Conservation (phyloP, 2,888 invertebrate species). For the Griposia aprilina region DNA sequence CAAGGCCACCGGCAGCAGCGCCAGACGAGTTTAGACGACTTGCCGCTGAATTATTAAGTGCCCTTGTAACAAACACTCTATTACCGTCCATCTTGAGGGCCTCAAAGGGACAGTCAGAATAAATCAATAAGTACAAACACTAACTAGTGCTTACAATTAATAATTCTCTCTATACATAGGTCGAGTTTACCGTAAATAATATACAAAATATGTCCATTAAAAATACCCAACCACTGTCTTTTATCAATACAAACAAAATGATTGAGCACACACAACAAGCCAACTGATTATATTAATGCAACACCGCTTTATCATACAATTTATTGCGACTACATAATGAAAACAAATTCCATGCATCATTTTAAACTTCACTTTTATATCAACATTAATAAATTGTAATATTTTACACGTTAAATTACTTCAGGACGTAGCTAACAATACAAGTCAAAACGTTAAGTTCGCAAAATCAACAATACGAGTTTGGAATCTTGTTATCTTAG, state of each 20-base stretch:
- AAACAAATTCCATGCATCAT: slow-evolving; percentile 50
- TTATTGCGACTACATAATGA: slow-evolving; percentile 46
- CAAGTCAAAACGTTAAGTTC: slow-evolving; percentile 47
- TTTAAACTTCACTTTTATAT: slow-evolving; percentile 35
- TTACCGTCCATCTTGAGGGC: slow-evolving; percentile 32
- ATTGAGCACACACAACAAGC: slow-evolving; percentile 46
- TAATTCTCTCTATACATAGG: neutral
- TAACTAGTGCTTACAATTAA: slow-evolving; percentile 22
- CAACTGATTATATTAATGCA: slow-evolving; percentile 53
- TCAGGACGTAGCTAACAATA: slow-evolving; percentile 14
- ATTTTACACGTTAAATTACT: slow-evolving; percentile 39
- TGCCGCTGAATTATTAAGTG: slow-evolving; percentile 50
- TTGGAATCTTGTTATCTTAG: slow-evolving; percentile 67
- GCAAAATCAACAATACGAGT: slow-evolving; percentile 66
- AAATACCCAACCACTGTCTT: slow-evolving; percentile 23
- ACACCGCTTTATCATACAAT: slow-evolving; percentile 44
- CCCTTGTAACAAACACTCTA: slow-evolving; percentile 46
- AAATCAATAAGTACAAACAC: slow-evolving; percentile 44
- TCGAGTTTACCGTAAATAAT: neutral
- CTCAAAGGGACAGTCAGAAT: slow-evolving; percentile 34
- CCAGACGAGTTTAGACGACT: slow-evolving; percentile 43
- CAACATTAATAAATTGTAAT: slow-evolving; percentile 36
- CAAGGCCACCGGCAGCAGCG: slow-evolving; percentile 47
- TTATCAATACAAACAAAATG: slow-evolving; percentile 43
- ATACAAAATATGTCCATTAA: slow-evolving; percentile 31